These are phyloP conservation scores for Bruchidius siliquastri DNA, from an alignment of 2,888 invertebrate species.

Conservation along the genomic window DNA sequence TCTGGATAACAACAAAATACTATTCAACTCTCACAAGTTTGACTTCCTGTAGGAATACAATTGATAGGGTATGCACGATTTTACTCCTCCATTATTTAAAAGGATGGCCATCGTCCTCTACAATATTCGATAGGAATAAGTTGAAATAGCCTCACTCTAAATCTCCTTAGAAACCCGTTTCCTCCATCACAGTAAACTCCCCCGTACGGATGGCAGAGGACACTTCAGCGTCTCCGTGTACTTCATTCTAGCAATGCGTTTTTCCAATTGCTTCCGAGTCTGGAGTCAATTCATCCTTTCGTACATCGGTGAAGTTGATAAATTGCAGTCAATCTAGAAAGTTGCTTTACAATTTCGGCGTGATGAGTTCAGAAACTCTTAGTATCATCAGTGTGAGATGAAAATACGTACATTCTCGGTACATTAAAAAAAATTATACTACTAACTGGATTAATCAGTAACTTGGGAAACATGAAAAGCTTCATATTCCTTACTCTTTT, in stretches of 20 bases:
- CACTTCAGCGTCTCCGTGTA: neutral
- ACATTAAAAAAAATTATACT: too few species aligned
- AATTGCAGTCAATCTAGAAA: neutral
- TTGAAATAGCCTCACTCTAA: neutral
- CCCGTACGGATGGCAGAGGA: neutral
- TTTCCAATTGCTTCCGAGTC: neutral
- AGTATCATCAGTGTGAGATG: too few species aligned
- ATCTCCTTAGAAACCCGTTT: neutral
- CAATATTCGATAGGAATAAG: neutral
- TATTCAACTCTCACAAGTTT: neutral
- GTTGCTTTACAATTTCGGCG: too few species aligned
- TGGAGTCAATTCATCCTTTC: neutral
- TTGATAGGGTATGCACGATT: neutral
- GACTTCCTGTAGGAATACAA: neutral
- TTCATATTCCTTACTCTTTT: too few species aligned
- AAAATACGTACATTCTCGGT: too few species aligned
- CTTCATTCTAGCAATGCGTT: neutral
- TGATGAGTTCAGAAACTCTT: too few species aligned
- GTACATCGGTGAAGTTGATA: neutral
- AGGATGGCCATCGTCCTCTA: neutral
- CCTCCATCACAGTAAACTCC: neutral
- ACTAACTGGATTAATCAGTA: too few species aligned
- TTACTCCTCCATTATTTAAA: neutral
- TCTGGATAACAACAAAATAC: too few species aligned
- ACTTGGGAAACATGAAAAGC: too few species aligned